These are phyloP conservation scores for Lytechinus pictus DNA, from an alignment of 35 echinoderm and acorn worm genomes.

Conservation along the genomic window DNA sequence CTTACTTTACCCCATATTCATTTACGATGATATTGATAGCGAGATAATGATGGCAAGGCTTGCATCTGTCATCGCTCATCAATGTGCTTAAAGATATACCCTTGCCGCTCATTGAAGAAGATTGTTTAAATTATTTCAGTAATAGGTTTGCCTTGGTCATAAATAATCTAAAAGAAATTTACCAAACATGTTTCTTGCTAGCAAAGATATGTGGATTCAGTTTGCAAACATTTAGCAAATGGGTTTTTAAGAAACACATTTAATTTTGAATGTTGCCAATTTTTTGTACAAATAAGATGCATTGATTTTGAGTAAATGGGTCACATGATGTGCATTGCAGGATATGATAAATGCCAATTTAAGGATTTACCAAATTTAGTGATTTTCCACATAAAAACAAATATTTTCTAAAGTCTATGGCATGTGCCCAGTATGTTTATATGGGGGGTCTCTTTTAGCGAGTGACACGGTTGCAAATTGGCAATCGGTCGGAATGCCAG, in stretches of 20 bases:
- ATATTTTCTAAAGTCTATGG: not conserved
- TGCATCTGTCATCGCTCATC: not conserved
- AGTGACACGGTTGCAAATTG: not conserved
- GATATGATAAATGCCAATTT: not conserved
- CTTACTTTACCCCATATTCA: not conserved
- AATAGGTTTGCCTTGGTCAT: not conserved
- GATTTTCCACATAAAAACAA: not conserved
- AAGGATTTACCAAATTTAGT: not conserved
- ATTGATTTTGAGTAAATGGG: not conserved
- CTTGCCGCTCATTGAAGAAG: not conserved
- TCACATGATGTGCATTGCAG: not conserved
- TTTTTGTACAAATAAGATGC: not conserved
- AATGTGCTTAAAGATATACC: not conserved
- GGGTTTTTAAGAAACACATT: not conserved
- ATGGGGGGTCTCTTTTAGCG: not conserved
- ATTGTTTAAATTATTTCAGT: not conserved
- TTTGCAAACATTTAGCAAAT: not conserved
- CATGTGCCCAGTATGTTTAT: no score
- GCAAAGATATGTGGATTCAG: not conserved
- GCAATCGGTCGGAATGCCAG: constrained; percentile 14
- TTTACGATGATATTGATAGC: not conserved
- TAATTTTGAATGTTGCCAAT: not conserved
- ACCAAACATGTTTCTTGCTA: not conserved
- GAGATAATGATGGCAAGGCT: not conserved
- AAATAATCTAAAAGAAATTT: not conserved